Conservation (phyloP, 2,888 invertebrate species). For the Lithophane semibrunnea region DNA sequence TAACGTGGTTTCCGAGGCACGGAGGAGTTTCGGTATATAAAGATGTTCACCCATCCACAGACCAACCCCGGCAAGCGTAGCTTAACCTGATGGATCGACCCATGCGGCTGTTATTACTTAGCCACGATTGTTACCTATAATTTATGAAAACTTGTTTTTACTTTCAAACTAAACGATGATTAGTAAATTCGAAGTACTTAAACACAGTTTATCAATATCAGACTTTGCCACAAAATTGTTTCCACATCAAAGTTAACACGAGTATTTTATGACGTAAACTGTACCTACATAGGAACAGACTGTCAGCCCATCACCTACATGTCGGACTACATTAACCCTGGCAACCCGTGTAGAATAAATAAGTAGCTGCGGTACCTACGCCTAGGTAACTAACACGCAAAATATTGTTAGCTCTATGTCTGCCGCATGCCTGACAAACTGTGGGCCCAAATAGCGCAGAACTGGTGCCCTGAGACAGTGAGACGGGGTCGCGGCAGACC, state of each 20-base stretch:
- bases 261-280: constrained; percentile 30
- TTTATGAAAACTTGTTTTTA: neutral
- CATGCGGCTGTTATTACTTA: too few species aligned
- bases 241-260: neutral
- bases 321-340: constrained; percentile 30
- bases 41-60: too few species aligned
- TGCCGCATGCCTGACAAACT: too few species aligned
- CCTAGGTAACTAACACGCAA: neutral
- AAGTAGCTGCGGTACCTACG: constrained; percentile 12
- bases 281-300: constrained; percentile 6
- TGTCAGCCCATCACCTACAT: constrained; percentile 34
- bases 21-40: too few species aligned
- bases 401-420: constrained; percentile 3
- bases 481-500: too few species aligned
- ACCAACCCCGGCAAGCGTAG: too few species aligned
- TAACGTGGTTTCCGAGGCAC: too few species aligned
- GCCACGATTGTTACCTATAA: too few species aligned
- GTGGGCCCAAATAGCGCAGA: too few species aligned
- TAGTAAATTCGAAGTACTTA: neutral
- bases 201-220: neutral
- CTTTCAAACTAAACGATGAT: neutral
- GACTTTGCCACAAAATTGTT: neutral
- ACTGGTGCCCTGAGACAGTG: too few species aligned
- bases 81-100: too few species aligned
- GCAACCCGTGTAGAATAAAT: constrained; percentile 35